Evolutionary conservation across 2,113 vertebrate species (phyloP).

Genomic region (Panthera leo): DNA sequence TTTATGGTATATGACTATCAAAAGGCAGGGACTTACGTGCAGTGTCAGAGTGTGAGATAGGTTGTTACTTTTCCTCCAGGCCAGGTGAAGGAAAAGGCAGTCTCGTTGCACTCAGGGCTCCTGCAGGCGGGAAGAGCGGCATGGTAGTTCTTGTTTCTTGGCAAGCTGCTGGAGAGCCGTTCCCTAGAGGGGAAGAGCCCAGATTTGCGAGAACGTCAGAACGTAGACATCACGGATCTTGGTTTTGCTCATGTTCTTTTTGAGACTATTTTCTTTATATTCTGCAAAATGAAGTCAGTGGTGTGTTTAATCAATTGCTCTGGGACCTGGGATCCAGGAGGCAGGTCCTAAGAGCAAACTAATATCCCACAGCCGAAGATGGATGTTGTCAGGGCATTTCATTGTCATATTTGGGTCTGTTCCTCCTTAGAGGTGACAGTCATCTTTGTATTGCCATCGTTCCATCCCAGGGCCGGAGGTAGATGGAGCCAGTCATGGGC

Average conservation of each 20-base stretch:
- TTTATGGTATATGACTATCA: neutral
- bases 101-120: neutral
- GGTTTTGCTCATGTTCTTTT: slow-evolving; percentile 13
- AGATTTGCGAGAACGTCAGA: neutral
- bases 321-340: slow-evolving; percentile 18
- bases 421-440: neutral
- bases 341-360: neutral
- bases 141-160: too few relatives aligned
- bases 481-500: neutral
- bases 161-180: neutral
- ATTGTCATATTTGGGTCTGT: neutral
- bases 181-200: neutral
- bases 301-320: slow-evolving; percentile 27
- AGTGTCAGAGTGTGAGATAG: neutral
- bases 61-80: neutral
- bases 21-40: neutral
- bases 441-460: neutral
- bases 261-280: neutral
- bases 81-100: neutral
- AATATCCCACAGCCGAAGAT: neutral
- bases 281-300: slow-evolving; percentile 29
- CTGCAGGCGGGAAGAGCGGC: neutral
- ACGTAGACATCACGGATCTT: neutral
- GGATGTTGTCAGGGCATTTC: neutral
- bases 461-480: neutral